These are phyloP conservation scores for Orthosia incerta DNA, from an alignment of 2,888 invertebrate genomes.

Conservation along the genomic window DNA sequence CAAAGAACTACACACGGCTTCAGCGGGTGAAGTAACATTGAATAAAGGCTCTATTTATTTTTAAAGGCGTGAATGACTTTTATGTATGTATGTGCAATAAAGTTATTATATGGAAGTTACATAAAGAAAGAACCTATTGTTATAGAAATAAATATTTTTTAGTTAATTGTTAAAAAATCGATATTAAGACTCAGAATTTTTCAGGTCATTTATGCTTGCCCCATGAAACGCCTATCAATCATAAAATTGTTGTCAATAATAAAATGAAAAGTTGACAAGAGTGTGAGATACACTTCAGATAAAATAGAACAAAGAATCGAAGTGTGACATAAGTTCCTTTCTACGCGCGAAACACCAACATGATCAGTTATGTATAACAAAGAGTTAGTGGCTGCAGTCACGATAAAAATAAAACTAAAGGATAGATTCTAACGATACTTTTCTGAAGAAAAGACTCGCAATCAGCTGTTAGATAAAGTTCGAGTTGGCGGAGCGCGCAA, in stretches of 20 bases:
- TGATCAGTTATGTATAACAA: conserved; percentile 58
- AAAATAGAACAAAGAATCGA: conserved; percentile 4
- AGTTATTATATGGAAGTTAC: not conserved
- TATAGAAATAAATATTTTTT: not conserved
- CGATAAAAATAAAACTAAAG: conserved; percentile 70
- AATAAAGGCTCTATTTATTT: conserved; percentile 53
- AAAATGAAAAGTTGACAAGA: not conserved
- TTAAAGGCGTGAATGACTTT: conserved; percentile 19
- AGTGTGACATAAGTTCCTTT: conserved; percentile 1
- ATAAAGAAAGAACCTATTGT: not conserved
- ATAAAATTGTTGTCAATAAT: not conserved
- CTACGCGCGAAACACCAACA: conserved; percentile 32
- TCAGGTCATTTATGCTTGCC: not conserved
- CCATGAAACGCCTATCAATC: not conserved
- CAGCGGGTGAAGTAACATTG: conserved; percentile 54
- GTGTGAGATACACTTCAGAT: not conserved
- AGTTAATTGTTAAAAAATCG: not conserved
- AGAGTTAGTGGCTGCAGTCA: conserved; percentile 50
- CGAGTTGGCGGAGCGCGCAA: conserved; percentile 78
- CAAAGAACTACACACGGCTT: conserved; percentile 67
- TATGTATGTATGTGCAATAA: conserved; percentile 1
- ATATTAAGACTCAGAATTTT: not conserved
- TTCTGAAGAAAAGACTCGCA: conserved; percentile 80
- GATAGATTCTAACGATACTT: conserved; percentile 82
- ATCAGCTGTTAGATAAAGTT: conserved; percentile 88